Evolutionary conservation across 2,888 invertebrate species (phyloP).

Genomic region (Drosophila pseudotakahashii): DNA sequence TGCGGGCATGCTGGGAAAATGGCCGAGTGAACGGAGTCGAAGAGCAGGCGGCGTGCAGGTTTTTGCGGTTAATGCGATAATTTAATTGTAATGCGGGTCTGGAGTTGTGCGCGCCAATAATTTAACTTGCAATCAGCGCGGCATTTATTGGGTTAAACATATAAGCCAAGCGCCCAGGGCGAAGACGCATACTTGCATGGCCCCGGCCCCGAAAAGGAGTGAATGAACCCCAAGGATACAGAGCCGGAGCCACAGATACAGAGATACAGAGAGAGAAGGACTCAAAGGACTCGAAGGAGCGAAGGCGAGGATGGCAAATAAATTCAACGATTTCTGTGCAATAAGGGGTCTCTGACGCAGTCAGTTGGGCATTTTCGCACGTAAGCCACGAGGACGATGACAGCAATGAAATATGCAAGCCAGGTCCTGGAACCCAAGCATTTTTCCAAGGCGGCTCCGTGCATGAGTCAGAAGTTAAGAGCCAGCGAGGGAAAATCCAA

Average conservation of each 20-base stretch:
- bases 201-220: constrained; percentile 56
- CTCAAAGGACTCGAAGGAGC: constrained; percentile 19
- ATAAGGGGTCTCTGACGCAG: constrained; percentile 37
- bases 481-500: constrained; percentile 1
- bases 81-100: constrained; percentile 79
- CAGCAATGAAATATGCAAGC: constrained; percentile 52
- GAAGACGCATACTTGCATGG: constrained; percentile 52
- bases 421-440: constrained; percentile 26
- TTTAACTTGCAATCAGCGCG: constrained; percentile 76
- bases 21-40: constrained; percentile 9
- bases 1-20: constrained; percentile 43
- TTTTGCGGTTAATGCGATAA: constrained; percentile 78
- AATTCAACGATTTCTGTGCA: constrained; percentile 61
- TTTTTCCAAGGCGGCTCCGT: too few relatives aligned
- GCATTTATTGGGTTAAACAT: constrained; percentile 73
- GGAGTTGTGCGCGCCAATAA: constrained; percentile 68
- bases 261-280: constrained; percentile 6
- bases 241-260: too few relatives aligned
- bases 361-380: constrained; percentile 58
- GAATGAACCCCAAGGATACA: constrained; percentile 63
- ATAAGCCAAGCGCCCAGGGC: constrained; percentile 44
- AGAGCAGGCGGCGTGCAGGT: constrained; percentile 43
- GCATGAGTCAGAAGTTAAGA: constrained; percentile 25
- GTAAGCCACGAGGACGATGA: constrained; percentile 54
- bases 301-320: constrained; percentile 59